phyloP scores from a whole-genome alignment of 2,888 invertebrate genomes.

The Hipparchia semele region DNA sequence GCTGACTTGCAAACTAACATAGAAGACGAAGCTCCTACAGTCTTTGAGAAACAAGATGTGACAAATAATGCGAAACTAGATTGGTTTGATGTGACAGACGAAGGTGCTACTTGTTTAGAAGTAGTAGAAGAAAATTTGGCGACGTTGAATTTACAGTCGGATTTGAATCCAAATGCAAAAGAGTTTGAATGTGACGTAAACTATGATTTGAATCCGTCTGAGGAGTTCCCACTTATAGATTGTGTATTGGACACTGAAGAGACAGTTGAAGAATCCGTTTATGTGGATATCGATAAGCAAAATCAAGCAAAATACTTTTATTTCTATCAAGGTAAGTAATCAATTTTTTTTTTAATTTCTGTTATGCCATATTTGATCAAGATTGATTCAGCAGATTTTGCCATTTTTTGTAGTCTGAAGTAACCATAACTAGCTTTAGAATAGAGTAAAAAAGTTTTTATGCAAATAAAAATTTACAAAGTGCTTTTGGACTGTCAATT shows the following conservation, averaged over 20 bases:
- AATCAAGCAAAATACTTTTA: conserved; percentile 86
- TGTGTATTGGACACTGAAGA: conserved; percentile 46
- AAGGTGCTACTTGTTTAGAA: conserved; percentile 66
- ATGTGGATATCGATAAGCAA: conserved; percentile 66
- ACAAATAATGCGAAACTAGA: conserved; percentile 60
- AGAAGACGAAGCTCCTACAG: conserved; percentile 47
- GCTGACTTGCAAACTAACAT: conserved; percentile 27
- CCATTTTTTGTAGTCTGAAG: no score
- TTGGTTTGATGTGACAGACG: conserved; percentile 72
- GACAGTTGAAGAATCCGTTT: conserved; percentile 48
- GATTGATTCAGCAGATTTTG: no score
- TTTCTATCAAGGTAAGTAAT: conserved; percentile 89
- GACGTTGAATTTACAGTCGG: conserved; percentile 51
- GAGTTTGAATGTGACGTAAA: conserved; percentile 57
- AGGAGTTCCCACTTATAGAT: conserved; percentile 64
- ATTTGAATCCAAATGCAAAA: conserved; percentile 67
- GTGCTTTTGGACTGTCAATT: no score
- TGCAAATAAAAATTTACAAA: no score
- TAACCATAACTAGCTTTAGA: no score
- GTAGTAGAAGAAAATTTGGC: conserved; percentile 57
- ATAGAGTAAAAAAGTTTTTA: no score
- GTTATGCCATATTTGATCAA: no score
- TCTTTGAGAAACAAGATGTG: conserved; percentile 61
- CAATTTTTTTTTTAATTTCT: background rate
- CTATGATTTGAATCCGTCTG: conserved; percentile 47